These are phyloP conservation scores for Nothocercus nigrocapillus DNA, from an alignment of 2,113 vertebrate genomes.

Conservation along the genomic window DNA sequence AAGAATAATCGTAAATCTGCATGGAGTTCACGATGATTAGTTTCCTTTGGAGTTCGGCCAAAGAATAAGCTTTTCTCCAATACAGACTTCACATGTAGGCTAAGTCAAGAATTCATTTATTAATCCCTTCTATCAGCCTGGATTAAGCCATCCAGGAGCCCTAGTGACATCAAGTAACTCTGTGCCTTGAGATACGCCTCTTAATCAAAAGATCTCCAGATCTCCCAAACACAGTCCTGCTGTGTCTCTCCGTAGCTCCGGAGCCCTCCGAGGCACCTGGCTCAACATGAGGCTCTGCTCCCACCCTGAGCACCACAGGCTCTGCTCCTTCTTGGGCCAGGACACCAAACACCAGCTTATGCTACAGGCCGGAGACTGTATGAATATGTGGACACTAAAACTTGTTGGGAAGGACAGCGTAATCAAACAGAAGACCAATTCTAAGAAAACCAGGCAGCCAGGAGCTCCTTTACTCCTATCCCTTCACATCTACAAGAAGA, in stretches of 20 bases:
- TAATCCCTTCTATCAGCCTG: slow-evolving; percentile 75
- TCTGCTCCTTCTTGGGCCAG: not conserved
- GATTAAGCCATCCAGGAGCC: slow-evolving; percentile 65
- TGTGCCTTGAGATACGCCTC: not conserved
- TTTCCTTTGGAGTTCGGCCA: slow-evolving; percentile 79
- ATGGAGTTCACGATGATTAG: slow-evolving; percentile 79
- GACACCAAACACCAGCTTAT: fast-evolving
- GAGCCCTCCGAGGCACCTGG: not conserved
- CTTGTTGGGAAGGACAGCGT: fast-evolving
- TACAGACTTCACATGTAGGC: slow-evolving; percentile 70
- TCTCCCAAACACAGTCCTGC: not conserved
- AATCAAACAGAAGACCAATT: not conserved
- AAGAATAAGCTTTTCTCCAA: slow-evolving; percentile 75
- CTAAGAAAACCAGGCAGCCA: not conserved
- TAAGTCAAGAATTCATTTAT: slow-evolving; percentile 79
- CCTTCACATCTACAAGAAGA: not conserved
- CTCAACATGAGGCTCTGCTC: not conserved
- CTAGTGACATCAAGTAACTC: not conserved
- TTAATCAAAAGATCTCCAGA: not conserved
- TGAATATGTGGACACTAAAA: not conserved
- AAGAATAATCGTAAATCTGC: slow-evolving; percentile 78
- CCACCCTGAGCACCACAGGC: not conserved
- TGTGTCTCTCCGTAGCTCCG: not conserved
- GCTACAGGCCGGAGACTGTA: no score
- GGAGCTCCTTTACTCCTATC: not conserved